Evolutionary conservation across 2,888 invertebrate species (phyloP).

Genomic region (Prosapia bicincta): DNA sequence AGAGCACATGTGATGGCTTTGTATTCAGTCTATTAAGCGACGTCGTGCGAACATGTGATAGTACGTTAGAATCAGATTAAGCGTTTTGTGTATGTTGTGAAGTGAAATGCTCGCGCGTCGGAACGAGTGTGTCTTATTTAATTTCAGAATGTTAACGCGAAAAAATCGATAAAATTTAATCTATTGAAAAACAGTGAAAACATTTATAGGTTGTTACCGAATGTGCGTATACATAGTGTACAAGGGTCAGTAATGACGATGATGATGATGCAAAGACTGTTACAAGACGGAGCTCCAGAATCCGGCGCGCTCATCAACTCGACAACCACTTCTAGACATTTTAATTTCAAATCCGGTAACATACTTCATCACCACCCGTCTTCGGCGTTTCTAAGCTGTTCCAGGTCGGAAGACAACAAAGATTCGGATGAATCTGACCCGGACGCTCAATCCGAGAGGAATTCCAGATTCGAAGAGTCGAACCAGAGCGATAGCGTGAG

Average conservation of each 20-base stretch:
- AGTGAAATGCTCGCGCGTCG: too few relatives aligned
- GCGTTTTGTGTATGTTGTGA: neutral
- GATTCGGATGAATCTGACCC: conserved; percentile 30
- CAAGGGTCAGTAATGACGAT: conserved; percentile 36
- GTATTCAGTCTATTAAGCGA: neutral
- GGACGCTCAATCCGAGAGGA: conserved; percentile 30
- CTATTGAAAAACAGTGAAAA: too few relatives aligned
- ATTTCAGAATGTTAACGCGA: neutral
- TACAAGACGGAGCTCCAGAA: conserved; percentile 45
- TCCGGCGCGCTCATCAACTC: conserved; percentile 47
- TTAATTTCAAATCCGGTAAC: conserved; percentile 19
- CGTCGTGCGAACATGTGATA: neutral
- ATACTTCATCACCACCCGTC: conserved; percentile 26
- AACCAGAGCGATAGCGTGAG: conserved; percentile 40
- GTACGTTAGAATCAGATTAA: neutral
- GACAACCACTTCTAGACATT: conserved; percentile 11
- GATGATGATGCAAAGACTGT: conserved; percentile 38
- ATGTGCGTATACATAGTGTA: neutral
- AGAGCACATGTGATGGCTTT: conserved; percentile 27
- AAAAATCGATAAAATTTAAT: too few relatives aligned
- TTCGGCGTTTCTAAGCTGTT: conserved; percentile 24
- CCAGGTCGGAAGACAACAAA: conserved; percentile 19
- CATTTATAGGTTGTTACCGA: neutral
- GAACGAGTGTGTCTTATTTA: neutral
- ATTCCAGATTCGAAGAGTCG: conserved; percentile 41